phyloP scores from a whole-genome alignment of 2,888 invertebrate genomes.

The Dryobota labecula region DNA sequence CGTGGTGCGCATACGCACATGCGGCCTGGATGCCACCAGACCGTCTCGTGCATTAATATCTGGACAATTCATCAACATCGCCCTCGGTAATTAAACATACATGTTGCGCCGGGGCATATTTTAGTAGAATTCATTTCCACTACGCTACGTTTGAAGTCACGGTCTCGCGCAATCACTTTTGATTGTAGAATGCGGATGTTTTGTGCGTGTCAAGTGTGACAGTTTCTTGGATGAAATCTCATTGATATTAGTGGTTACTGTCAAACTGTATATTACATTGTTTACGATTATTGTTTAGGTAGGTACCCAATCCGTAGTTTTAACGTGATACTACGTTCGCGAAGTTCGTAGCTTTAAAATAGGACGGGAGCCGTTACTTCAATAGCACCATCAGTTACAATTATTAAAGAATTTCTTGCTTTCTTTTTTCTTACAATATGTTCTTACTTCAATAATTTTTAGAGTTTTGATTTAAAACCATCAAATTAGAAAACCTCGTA shows the following conservation, averaged over 20 bases:
- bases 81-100: slow-evolving; percentile 75
- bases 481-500: background rate
- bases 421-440: background rate
- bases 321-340: too few species aligned
- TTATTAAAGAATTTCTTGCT: background rate
- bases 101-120: slow-evolving; percentile 50
- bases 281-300: too few species aligned
- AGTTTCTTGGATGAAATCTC: slow-evolving; percentile 24
- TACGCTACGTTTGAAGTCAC: slow-evolving; percentile 51
- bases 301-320: too few species aligned
- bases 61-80: slow-evolving; percentile 84
- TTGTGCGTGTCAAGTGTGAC: slow-evolving; percentile 37
- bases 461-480: background rate
- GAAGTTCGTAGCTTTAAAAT: background rate
- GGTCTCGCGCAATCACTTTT: slow-evolving; percentile 41
- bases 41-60: slow-evolving; percentile 83
- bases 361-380: background rate
- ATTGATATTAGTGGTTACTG: slow-evolving; percentile 5
- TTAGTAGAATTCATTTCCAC: slow-evolving; percentile 50
- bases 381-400: background rate
- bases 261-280: slow-evolving; percentile 6
- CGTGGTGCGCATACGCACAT: slow-evolving; percentile 79
- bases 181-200: slow-evolving; percentile 57
- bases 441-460: background rate
- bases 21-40: slow-evolving; percentile 86